Evolutionary conservation across 2,113 vertebrate genomes (phyloP).

Genomic region (Pardalotus punctatus): DNA sequence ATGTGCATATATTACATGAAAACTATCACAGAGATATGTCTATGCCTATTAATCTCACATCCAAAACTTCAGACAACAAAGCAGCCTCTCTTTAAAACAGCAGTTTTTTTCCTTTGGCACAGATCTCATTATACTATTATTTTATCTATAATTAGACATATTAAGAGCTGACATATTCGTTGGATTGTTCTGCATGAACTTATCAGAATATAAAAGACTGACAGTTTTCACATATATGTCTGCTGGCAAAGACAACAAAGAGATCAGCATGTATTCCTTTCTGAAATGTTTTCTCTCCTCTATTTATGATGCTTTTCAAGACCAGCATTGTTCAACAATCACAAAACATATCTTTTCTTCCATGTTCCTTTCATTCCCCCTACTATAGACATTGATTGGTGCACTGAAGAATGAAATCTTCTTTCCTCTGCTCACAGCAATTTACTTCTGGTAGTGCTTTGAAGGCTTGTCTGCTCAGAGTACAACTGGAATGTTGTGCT

Average conservation of each 20-base stretch:
- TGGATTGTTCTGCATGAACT: not conserved
- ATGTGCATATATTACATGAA: not conserved
- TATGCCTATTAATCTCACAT: not conserved
- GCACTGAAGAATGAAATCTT: not conserved
- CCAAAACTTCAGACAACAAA: not conserved
- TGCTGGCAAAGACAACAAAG: not conserved
- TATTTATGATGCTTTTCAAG: not conserved
- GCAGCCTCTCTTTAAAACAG: not conserved
- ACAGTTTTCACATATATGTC: not conserved
- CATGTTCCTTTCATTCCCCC: not conserved
- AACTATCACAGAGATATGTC: not conserved
- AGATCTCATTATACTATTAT: not conserved
- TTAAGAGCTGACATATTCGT: not conserved
- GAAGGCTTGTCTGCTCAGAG: not conserved
- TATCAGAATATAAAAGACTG: not conserved
- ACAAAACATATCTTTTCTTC: not conserved
- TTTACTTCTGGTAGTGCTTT: not conserved
- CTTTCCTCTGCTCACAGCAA: not conserved
- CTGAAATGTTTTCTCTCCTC: not conserved
- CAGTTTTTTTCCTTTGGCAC: not conserved
- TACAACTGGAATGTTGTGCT: not conserved
- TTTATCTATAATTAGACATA: not conserved
- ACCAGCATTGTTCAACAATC: not conserved
- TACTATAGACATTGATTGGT: not conserved
- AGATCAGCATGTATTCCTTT: not conserved